Conservation (phyloP, 2,797 vertebrate species). For the Varecia variegata region DNA sequence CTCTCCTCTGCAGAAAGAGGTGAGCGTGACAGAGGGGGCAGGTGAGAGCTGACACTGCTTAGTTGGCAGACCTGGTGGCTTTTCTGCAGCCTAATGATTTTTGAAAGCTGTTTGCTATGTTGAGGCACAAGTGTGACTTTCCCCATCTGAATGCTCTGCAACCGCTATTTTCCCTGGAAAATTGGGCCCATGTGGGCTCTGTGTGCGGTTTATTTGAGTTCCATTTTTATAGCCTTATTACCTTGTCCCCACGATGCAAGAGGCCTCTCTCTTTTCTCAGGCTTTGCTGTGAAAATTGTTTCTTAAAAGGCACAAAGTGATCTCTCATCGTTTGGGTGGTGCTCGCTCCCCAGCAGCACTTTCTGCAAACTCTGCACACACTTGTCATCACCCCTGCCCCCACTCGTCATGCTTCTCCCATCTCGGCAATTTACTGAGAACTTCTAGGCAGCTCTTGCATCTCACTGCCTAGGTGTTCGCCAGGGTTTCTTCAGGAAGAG, state of each 20-base stretch:
- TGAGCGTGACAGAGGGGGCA: neutral
- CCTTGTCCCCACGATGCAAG: constrained; percentile 71
- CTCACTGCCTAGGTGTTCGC: neutral
- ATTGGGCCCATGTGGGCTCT: constrained; percentile 72
- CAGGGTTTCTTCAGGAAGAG: neutral
- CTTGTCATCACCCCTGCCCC: constrained; percentile 10
- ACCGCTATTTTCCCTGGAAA: constrained; percentile 71
- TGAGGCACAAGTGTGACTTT: constrained; percentile 53
- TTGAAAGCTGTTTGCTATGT: constrained; percentile 49
- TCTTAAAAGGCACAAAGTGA: constrained; percentile 71
- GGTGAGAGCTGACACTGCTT: constrained; percentile 8
- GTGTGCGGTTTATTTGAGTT: constrained; percentile 71
- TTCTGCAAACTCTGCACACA: neutral
- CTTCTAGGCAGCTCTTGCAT: constrained; percentile 50
- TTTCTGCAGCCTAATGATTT: constrained; percentile 58
- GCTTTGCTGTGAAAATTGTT: constrained; percentile 72
- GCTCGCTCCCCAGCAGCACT: neutral
- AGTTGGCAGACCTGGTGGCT: constrained; percentile 27
- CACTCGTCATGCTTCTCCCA: constrained; percentile 34
- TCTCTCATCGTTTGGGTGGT: constrained; percentile 32
- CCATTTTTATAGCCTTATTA: constrained; percentile 76
- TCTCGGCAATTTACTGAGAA: constrained; percentile 47
- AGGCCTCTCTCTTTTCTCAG: constrained; percentile 42
- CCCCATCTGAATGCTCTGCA: constrained; percentile 55
- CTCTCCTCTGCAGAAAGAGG: neutral